phyloP scores from a whole-genome alignment of 2,113 vertebrate species.

The Barbus barbus region DNA sequence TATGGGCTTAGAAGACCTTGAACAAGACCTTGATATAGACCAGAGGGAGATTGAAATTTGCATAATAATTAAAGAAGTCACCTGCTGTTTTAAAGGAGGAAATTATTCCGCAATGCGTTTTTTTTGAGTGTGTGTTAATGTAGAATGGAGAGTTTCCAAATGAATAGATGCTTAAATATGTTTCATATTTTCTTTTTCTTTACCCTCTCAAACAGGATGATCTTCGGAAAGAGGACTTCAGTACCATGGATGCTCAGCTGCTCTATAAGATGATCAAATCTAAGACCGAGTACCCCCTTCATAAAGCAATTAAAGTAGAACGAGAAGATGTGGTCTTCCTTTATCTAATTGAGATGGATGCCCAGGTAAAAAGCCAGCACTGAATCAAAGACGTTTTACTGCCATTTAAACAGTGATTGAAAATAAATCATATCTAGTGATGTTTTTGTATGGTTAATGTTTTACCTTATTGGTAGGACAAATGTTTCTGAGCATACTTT shows the following conservation, averaged over 20 bases:
- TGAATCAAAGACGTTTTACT: background rate
- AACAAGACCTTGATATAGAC: conserved; percentile 7
- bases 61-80: background rate
- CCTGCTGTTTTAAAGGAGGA: too few species aligned
- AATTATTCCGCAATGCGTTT: too few species aligned
- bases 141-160: background rate
- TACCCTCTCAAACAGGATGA: conserved; percentile 81
- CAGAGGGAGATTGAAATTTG: background rate
- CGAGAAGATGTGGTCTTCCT: conserved; percentile 97
- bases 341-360: conserved; percentile 97
- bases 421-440: background rate
- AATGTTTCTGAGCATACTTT: background rate
- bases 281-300: conserved; percentile 94
- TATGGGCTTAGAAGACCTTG: conserved; percentile 7
- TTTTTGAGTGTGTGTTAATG: background rate
- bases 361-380: conserved; percentile 80
- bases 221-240: conserved; percentile 95
- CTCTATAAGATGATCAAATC: conserved; percentile 99
- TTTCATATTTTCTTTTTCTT: background rate
- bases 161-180: background rate
- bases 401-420: background rate
- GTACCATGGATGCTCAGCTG: conserved; percentile 94
- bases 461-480: too few species aligned
- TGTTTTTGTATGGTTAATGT: background rate
- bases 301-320: conserved; percentile 97